Percentiles rank a stretch among this genome's conserved stretches.
Evolutionary conservation across 2,113 vertebrate genomes (phyloP).

Genomic region (Podarcis cretensis): DNA sequence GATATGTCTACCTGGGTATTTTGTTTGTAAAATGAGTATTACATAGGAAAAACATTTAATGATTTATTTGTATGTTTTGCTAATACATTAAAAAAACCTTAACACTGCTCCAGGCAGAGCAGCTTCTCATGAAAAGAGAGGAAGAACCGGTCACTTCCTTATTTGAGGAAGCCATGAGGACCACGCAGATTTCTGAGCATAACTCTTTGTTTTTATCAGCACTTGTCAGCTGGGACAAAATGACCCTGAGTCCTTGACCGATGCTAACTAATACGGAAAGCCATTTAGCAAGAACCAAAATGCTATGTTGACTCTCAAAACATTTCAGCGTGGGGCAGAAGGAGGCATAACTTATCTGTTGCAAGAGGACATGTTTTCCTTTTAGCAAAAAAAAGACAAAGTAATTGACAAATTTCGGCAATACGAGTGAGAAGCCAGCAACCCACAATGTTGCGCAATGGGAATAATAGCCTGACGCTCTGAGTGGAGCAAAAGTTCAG

Average conservation of each 20-base stretch:
- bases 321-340: background rate
- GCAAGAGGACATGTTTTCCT: slow-evolving; percentile 51
- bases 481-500: slow-evolving; percentile 22
- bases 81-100: background rate
- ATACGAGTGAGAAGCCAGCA: slow-evolving; percentile 24
- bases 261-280: slow-evolving; percentile 25
- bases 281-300: slow-evolving; percentile 38
- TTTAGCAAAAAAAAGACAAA: slow-evolving; percentile 36
- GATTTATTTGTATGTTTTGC: background rate
- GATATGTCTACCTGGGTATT: too few relatives aligned
- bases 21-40: background rate
- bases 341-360: slow-evolving; percentile 9
- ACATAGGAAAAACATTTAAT: background rate
- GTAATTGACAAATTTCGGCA: slow-evolving; percentile 50
- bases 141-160: background rate
- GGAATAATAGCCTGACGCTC: slow-evolving; percentile 33
- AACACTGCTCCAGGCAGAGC: background rate
- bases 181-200: background rate
- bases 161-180: background rate
- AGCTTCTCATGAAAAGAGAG: background rate
- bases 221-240: background rate
- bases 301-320: slow-evolving; percentile 36
- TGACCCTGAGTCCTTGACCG: background rate
- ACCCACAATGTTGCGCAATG: background rate
- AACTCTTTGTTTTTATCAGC: background rate